Conservation (phyloP, 2,888 invertebrate genomes). For the Apamea monoglypha region DNA sequence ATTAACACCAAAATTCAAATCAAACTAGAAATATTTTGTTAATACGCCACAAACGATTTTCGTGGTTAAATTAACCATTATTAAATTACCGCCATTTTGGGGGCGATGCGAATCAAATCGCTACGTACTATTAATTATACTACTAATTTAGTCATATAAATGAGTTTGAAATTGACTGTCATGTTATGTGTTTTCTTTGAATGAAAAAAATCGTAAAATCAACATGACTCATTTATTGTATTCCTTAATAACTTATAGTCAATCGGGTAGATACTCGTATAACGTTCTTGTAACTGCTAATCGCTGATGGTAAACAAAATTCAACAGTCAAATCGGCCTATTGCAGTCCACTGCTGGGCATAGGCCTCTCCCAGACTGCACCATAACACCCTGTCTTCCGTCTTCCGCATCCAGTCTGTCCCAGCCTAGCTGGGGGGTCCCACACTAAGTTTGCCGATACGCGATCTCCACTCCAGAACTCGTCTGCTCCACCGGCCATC, state of each 20-base stretch:
- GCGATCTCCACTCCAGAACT: too few species aligned
- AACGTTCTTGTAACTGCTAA: not conserved
- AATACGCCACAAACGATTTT: constrained; percentile 14
- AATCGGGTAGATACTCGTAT: not conserved
- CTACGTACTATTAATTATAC: constrained; percentile 23
- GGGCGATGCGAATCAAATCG: constrained; percentile 30
- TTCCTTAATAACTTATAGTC: not conserved
- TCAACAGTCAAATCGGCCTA: too few species aligned
- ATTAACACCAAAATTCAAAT: constrained; percentile 6
- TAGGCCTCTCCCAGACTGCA: too few species aligned
- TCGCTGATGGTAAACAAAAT: not conserved
- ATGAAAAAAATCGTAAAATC: not conserved
- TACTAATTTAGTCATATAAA: constrained; percentile 30
- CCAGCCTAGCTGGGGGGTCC: too few species aligned
- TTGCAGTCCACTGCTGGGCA: too few species aligned
- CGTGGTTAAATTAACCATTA: constrained; percentile 34
- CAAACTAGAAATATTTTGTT: constrained; percentile 14
- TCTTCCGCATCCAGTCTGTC: too few species aligned
- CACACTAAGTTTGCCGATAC: too few species aligned
- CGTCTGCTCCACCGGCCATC: too few species aligned
- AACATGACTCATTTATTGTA: not conserved
- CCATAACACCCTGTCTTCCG: too few species aligned
- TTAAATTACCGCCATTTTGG: constrained; percentile 38
- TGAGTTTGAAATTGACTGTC: constrained; percentile 7
- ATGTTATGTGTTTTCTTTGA: not conserved